Evolutionary conservation across 1,140 invertebrate genomes (phyloP), one percentile per base, ranked within the genome.

Genomic region (Lordiphosa stackelbergi): DNA sequence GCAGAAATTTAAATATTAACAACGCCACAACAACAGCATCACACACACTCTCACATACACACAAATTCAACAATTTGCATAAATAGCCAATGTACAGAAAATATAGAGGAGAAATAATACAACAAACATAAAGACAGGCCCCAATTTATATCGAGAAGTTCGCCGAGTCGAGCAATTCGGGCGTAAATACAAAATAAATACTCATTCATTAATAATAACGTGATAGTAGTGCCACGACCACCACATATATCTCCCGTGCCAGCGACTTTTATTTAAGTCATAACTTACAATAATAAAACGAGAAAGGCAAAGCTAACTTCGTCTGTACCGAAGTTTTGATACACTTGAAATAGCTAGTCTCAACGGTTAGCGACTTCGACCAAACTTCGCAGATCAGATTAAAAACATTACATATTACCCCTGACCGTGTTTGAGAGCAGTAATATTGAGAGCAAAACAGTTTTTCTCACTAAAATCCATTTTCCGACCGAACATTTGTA

Each of bases 191-290:
- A 75, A 70, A 83, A 81, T 81, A 81, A 81, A 81, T 81, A 83
- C 75, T 83, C 77, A 75, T 81, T 81, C 75, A 81, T 83, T 81
- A 83, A 83, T 81, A 81, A 81, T 72, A 83, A 81, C 68, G 75
- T 68, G 75, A 79, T 79, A 79, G 75, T 79, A 75, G 63, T 48
- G 48, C 53, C 56, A 53, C 28, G 38, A 56, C 46, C 59, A 46
- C 46, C 22, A 53, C 12, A 37, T 37, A 36, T 36, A 13, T 53
- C 41, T 57, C 68, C 38, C 37, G 53, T n/a, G 45, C 40, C 62
- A 55, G 47, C 63, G 58, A 78, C 73, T 78, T 77, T 77, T 73
- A 77, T 77, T 78, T 35, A 69, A 66, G 69, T 56, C 64, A 70
- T 79, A 62, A 78, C 60, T 78, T 66, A 73, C 65, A 53, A 79